Conservation (phyloP, 2,888 invertebrate species). For the Chirona hameri region DNA sequence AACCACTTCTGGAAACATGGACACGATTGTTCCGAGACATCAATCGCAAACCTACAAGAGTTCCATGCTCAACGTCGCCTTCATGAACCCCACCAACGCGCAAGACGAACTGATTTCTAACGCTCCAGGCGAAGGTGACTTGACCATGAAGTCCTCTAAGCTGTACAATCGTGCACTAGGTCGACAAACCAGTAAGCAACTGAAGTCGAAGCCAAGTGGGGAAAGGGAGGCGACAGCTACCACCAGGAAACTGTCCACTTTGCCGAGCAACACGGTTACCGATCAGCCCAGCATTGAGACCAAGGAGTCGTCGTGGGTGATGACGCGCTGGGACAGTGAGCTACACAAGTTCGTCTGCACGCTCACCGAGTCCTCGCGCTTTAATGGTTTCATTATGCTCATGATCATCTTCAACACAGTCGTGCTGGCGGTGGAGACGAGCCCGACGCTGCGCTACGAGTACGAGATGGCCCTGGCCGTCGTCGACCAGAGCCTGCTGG, state of each 20-base stretch:
- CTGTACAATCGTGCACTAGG: not conserved
- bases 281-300: not conserved
- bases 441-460: slow-evolving; percentile 30
- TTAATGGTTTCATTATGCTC: slow-evolving; percentile 40
- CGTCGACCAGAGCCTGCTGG: slow-evolving; percentile 39
- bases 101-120: not conserved
- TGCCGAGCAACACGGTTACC: not conserved
- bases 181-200: not conserved
- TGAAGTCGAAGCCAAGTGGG: not conserved
- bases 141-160: not conserved
- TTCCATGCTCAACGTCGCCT: not conserved
- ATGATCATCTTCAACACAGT: slow-evolving; percentile 40
- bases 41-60: not conserved
- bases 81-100: not conserved
- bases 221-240: not conserved
- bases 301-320: not conserved
- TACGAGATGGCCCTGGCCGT: not conserved
- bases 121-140: not conserved
- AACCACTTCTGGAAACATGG: no score
- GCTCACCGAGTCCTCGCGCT: slow-evolving; percentile 36
- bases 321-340: slow-evolving; percentile 34
- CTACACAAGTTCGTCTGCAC: slow-evolving; percentile 39
- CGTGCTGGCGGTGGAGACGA: slow-evolving; percentile 40
- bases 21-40: no score
- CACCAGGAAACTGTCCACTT: no score